Conservation (phyloP, 2,113 vertebrate genomes). For the Tringa solitaria region DNA sequence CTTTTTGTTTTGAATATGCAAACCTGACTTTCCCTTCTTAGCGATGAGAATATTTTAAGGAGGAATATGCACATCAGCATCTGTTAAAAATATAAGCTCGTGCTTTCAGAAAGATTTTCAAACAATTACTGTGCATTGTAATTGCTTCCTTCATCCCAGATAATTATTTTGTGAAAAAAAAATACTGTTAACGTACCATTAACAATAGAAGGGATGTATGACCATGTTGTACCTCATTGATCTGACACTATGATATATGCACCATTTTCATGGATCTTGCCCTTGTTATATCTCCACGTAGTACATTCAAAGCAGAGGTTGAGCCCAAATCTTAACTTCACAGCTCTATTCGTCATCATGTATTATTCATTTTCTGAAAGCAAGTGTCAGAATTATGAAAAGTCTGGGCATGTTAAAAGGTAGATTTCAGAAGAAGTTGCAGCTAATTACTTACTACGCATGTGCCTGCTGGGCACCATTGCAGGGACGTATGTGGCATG, state of each 20-base stretch:
- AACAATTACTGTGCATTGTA: neutral
- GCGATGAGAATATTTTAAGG: neutral
- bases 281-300: neutral
- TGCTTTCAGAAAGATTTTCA: neutral
- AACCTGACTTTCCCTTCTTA: neutral
- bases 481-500: neutral
- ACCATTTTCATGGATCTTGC: conserved; percentile 33
- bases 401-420: neutral
- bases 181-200: neutral
- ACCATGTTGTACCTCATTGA: neutral
- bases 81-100: neutral
- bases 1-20: neutral
- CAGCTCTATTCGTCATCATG: neutral
- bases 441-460: conserved; percentile 20
- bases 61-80: neutral
- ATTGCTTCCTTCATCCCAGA: neutral
- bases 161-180: neutral
- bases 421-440: conserved; percentile 31
- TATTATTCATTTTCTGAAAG: conserved; percentile 50
- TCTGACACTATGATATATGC: neutral
- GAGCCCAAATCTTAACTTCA: conserved; percentile 21
- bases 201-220: neutral
- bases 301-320: conserved; percentile 2
- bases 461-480: neutral
- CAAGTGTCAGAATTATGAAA: conserved; percentile 5